Conservation (phyloP, 2,797 vertebrate species). For the Adrianichthys oophorus region DNA sequence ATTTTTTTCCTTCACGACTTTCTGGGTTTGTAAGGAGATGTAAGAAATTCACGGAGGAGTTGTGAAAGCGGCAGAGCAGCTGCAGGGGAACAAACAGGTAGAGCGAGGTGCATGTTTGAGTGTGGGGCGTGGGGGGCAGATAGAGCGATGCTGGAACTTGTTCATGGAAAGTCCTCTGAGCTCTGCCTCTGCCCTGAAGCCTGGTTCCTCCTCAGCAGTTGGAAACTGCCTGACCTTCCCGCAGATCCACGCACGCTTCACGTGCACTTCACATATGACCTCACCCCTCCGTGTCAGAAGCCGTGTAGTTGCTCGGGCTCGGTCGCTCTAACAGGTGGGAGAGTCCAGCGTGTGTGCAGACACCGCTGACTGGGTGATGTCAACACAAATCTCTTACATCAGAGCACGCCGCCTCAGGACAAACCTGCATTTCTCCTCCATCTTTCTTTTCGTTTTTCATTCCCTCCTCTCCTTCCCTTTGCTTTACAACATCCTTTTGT, state of each 20-base stretch:
- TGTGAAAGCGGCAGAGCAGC: not conserved
- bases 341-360: conserved; percentile 74
- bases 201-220: conserved; percentile 64
- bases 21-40: no score
- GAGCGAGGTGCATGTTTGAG: conserved; percentile 61
- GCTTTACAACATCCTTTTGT: conserved; percentile 65
- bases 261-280: conserved; percentile 31
- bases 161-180: conserved; percentile 58
- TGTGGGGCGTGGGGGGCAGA: conserved; percentile 57
- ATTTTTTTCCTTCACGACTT: no score
- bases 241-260: conserved; percentile 47
- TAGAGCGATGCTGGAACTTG: conserved; percentile 77
- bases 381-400: conserved; percentile 85
- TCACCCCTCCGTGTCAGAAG: conserved; percentile 45
- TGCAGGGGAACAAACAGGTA: conserved; percentile 46
- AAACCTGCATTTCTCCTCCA: conserved; percentile 76
- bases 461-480: conserved; percentile 42
- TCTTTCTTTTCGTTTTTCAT: conserved; percentile 45
- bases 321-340: conserved; percentile 74
- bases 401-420: conserved; percentile 75
- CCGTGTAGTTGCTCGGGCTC: conserved; percentile 67
- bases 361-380: conserved; percentile 83
- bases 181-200: conserved; percentile 67
- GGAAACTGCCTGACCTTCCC: conserved; percentile 71
- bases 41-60: no score